These are phyloP conservation scores for Phoenicopterus ruber DNA, from an alignment of 2,113 vertebrate species.

Conservation along the genomic window DNA sequence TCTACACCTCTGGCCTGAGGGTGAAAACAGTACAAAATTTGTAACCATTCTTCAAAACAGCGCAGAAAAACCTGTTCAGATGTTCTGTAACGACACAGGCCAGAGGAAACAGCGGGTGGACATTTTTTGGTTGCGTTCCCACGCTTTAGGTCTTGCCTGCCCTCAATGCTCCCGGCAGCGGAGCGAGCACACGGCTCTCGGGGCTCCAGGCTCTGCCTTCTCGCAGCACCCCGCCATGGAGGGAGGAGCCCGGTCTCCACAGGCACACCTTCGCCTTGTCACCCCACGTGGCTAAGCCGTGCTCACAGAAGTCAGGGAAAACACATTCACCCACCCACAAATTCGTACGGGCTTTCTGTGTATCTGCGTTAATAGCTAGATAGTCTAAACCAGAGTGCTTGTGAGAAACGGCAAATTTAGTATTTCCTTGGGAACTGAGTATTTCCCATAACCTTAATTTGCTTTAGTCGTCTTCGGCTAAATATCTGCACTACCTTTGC, in stretches of 20 bases:
- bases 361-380: accelerated
- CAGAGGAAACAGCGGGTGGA: not conserved
- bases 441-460: not conserved
- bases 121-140: not conserved
- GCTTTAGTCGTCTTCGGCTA: not conserved
- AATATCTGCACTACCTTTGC: not conserved
- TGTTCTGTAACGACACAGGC: not conserved
- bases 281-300: not conserved
- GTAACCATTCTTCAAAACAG: not conserved
- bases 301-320: not conserved
- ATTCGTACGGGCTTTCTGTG: not conserved
- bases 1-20: not conserved
- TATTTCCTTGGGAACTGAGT: not conserved
- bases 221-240: not conserved
- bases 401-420: not conserved
- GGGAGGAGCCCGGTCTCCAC: not conserved
- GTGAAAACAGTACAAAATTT: not conserved
- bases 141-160: not conserved
- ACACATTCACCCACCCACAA: not conserved
- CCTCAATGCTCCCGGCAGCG: not conserved
- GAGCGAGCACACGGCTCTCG: accelerated
- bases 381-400: not conserved
- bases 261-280: not conserved
- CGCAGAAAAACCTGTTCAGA: not conserved
- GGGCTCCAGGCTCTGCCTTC: not conserved